phyloP scores from a whole-genome alignment of 2,113 vertebrate species.

The Fulica atra region DNA sequence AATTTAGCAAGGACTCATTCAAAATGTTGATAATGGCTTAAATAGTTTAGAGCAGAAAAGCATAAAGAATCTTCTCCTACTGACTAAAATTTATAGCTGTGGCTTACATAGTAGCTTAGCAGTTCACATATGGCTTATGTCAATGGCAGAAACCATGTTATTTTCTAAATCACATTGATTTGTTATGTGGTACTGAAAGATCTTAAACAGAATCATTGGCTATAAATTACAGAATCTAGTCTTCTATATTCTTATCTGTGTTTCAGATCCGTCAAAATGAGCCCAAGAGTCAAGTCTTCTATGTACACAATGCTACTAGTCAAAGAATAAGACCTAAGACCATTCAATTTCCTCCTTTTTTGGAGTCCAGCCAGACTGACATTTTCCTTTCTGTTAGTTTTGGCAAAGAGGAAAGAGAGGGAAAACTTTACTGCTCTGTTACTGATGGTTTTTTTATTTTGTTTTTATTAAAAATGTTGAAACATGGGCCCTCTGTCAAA shows the following conservation, averaged over 20 bases:
- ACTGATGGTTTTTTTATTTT: conserved; percentile 85
- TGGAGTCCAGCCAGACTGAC: conserved; percentile 78
- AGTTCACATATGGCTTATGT: conserved; percentile 84
- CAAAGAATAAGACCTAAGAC: conserved; percentile 80
- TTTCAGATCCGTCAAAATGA: conserved; percentile 78
- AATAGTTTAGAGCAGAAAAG: conserved; percentile 57
- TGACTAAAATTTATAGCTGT: conserved; percentile 76
- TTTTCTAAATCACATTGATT: conserved; percentile 82
- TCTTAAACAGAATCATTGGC: conserved; percentile 81
- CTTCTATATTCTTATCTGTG: conserved; percentile 79
- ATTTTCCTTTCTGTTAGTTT: conserved; percentile 86
- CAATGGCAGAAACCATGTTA: conserved; percentile 78
- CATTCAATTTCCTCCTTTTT: conserved; percentile 80
- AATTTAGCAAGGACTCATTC: conserved; percentile 64
- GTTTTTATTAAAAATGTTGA: conserved; percentile 90
- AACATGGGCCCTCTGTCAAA: conserved; percentile 82
- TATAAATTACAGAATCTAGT: conserved; percentile 79
- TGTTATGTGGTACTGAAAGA: conserved; percentile 82
- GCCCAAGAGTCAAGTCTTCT: conserved; percentile 75
- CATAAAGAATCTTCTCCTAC: conserved; percentile 67
- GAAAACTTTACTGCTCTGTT: conserved; percentile 82
- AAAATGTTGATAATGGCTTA: conserved; percentile 71
- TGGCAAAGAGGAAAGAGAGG: conserved; percentile 79
- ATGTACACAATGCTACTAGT: conserved; percentile 83
- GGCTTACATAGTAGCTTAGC: conserved; percentile 79